phyloP scores from a whole-genome alignment of 2,888 invertebrate species.

The Scaptodrosophila latifasciaeformis region DNA sequence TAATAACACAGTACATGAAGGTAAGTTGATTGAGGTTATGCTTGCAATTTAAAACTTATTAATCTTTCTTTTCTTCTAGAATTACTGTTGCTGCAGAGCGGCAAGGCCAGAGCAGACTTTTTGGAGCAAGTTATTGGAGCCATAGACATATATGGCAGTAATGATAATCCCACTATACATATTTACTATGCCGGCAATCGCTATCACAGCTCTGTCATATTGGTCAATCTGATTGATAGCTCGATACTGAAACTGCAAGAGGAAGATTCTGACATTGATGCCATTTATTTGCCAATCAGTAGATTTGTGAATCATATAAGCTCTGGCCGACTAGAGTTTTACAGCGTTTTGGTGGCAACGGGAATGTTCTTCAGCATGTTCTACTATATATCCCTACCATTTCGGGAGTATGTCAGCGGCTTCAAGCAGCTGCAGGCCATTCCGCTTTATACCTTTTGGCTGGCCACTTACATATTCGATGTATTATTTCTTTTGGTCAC shows the following conservation, averaged over 20 bases:
- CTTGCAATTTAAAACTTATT: not conserved
- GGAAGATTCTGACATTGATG: constrained; percentile 44
- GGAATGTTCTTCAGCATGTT: constrained; percentile 73
- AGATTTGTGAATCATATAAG: constrained; percentile 63
- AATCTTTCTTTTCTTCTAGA: constrained; percentile 40
- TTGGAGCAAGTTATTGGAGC: constrained; percentile 70
- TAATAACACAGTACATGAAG: constrained; percentile 29
- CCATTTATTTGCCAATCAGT: constrained; percentile 64
- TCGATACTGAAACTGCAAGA: constrained; percentile 71
- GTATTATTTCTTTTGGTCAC: constrained; percentile 62
- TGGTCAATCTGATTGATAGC: constrained; percentile 76
- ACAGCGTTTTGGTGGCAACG: constrained; percentile 67
- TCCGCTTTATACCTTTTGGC: constrained; percentile 80
- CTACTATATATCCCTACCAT: constrained; percentile 79
- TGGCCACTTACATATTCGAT: constrained; percentile 79
- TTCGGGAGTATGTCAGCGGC: constrained; percentile 79
- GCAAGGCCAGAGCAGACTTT: constrained; percentile 64
- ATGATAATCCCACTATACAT: constrained; percentile 47
- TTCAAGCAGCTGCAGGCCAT: constrained; percentile 82
- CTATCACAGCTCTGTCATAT: constrained; percentile 77
- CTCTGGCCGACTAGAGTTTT: constrained; percentile 67
- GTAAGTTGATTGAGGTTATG: constrained; percentile 11
- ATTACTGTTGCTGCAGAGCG: constrained; percentile 57
- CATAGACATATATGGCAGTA: constrained; percentile 45
- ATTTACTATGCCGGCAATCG: constrained; percentile 76